These are phyloP conservation scores for Monarcha castaneiventris DNA, from an alignment of 2,113 vertebrate genomes.

Conservation along the genomic window DNA sequence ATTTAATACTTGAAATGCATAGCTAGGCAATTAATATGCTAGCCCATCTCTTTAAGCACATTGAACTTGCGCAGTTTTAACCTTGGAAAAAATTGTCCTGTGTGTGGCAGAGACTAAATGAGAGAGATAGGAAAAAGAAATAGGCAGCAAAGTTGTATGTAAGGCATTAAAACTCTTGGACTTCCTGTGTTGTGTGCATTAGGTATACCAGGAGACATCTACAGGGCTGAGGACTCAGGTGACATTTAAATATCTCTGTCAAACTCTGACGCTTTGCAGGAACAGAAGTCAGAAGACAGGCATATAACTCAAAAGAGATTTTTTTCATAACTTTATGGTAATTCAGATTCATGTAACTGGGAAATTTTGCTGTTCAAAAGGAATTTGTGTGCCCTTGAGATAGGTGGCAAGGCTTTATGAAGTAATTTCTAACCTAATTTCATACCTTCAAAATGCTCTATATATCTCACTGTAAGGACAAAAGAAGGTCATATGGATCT, in stretches of 20 bases:
- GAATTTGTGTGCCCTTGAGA: neutral
- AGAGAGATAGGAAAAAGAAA: neutral
- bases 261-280: neutral
- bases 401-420: neutral
- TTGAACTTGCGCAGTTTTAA: neutral
- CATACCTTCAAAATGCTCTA: neutral
- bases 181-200: neutral
- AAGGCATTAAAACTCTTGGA: neutral
- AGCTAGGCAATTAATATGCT: neutral
- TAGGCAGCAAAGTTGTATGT: neutral
- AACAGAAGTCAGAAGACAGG: neutral
- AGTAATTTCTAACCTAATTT: neutral
- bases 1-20: neutral
- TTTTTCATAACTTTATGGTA: neutral
- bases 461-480: neutral
- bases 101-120: neutral
- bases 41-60: neutral
- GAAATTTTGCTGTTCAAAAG: neutral
- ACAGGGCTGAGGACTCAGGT: neutral
- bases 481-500: neutral
- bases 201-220: neutral
- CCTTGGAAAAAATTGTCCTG: neutral
- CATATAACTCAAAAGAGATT: neutral
- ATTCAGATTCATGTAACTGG: neutral
- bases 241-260: neutral